Conservation (phyloP, 2,113 vertebrate species). For the Pseudolaguvia tuberculata region DNA sequence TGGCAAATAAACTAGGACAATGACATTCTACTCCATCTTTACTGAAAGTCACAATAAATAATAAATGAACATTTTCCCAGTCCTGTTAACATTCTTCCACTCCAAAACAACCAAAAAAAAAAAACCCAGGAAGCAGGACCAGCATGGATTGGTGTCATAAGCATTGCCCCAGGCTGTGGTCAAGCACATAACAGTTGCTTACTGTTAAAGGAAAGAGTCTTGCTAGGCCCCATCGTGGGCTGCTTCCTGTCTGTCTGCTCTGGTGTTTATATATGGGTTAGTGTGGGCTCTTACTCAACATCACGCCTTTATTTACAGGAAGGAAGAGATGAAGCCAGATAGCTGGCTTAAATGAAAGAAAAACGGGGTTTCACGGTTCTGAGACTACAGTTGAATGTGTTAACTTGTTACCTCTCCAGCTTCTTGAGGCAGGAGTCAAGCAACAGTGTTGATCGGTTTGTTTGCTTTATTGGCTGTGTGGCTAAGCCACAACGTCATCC, state of each 20-base stretch:
- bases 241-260: constrained; percentile 40
- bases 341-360: constrained; percentile 32
- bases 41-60: background rate
- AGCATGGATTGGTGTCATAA: constrained; percentile 3
- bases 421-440: constrained; percentile 55
- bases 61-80: background rate
- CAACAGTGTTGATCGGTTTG: constrained; percentile 51
- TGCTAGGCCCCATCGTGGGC: constrained; percentile 28
- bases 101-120: too few species aligned
- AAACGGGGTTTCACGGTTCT: constrained; percentile 19
- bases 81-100: background rate
- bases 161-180: background rate
- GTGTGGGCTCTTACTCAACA: constrained; percentile 31
- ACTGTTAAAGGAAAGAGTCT: constrained; percentile 26
- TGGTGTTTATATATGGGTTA: constrained; percentile 42
- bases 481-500: constrained; percentile 41
- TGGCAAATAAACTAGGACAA: background rate
- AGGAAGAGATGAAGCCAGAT: constrained; percentile 27
- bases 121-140: too few species aligned
- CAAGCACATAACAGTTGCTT: constrained; percentile 8
- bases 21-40: background rate
- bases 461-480: constrained; percentile 50
- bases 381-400: constrained; percentile 47
- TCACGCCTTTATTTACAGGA: constrained; percentile 13
- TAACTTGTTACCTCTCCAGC: constrained; percentile 50